A percentile compares a stretch with the other conserved stretches of the same genome.
These are phyloP conservation scores for Molossus alvarezi DNA, from an alignment of 2,797 vertebrate genomes.

Conservation along the genomic window DNA sequence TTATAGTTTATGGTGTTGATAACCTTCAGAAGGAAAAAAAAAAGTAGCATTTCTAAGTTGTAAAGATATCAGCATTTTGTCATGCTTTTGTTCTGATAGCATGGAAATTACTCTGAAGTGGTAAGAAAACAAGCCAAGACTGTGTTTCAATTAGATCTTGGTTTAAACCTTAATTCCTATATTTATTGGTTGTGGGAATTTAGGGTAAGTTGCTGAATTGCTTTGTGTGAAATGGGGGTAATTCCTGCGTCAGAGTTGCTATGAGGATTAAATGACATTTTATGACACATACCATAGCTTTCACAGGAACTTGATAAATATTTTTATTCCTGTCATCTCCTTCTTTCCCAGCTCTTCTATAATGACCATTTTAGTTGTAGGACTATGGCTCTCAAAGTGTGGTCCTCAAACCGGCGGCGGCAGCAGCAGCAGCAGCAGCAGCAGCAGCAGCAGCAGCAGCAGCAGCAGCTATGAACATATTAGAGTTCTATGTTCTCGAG, in stretches of 20 bases:
- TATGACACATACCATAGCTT: neutral
- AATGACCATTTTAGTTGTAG: neutral
- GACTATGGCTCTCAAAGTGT: neutral
- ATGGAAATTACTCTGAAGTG: neutral
- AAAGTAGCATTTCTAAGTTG: constrained; percentile 1
- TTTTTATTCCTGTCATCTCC: neutral
- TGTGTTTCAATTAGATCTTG: neutral
- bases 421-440: neutral
- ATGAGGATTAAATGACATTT: neutral
- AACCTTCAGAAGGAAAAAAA: constrained; percentile 26
- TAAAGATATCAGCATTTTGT: constrained; percentile 56
- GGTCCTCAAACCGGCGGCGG: neutral
- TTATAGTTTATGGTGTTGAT: neutral
- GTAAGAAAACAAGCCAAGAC: neutral
- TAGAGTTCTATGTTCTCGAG: neutral
- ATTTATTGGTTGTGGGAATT: neutral
- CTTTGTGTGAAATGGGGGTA: neutral
- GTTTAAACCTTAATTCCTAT: neutral
- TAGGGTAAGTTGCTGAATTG: neutral
- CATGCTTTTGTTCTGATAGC: neutral
- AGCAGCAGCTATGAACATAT: neutral
- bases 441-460: neutral
- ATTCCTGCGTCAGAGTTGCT: neutral
- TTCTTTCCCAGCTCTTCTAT: neutral
- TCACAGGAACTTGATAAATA: neutral